Evolutionary conservation across 2,113 vertebrate species (phyloP), one percentile per base, ranked within the genome.

Genomic region (Calyptommatus sinebrachiatus): DNA sequence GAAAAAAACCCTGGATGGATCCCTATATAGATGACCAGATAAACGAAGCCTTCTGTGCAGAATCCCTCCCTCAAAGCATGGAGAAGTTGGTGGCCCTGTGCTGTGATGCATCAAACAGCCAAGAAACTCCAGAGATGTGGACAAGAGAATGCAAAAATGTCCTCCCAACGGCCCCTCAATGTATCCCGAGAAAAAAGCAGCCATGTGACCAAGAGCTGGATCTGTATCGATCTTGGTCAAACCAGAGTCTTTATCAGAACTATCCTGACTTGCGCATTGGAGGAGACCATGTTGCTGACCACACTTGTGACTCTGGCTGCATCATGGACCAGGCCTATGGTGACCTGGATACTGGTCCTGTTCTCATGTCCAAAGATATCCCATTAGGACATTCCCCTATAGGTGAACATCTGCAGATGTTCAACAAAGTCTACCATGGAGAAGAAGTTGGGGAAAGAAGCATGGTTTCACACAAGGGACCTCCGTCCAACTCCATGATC

Each of bases 401-500:
- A 0, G 21, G 9, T 24, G 89, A 90, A 71, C 45, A 29, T 1
- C 76, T 68, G 0, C 0, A 46, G 4, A 81, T 78, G 2, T 20
- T 31, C 12, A 63, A 74, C 1, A 80, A 82, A 3, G 53, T 79
- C n/a, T 60, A 79, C 69, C 1, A 80, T 62, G 89, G 65, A n/a
- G 91, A 89, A 8, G 96, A 93, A 35, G 92, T 85, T 21, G 94
- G 90, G 86, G 96, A 96, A 72, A 90, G 76, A 87, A 97, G 95
- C 35, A 92, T 93, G 5, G 2, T 84, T 28, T 73, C 92, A 69
- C 89, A 88, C 4, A 80, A 94, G 68, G 95, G 96, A 87, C 96
- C 96, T 0, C 93, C 97, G 66, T 97, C 97, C 12, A 97, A 95
- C 92, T 98, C 97, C 0, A 4, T 91, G 45, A 94, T 99, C 83